Evolutionary conservation across 2,113 vertebrate genomes (phyloP).

Genomic region (Percopsis transmontana): DNA sequence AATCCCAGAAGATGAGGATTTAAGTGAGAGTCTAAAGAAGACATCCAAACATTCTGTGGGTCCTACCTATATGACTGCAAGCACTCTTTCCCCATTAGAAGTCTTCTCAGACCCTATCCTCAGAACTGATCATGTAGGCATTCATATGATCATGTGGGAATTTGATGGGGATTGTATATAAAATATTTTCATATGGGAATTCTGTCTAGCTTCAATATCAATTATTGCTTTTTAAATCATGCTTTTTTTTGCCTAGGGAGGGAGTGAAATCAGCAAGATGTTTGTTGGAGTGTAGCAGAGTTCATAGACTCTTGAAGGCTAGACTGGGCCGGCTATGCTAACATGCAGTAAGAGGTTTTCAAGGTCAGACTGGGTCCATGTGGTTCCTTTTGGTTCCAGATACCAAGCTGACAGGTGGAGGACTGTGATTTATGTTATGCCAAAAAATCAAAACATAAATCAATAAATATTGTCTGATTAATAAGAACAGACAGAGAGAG

Average conservation of each 20-base stretch:
- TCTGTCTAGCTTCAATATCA: background rate
- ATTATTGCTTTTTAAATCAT: background rate
- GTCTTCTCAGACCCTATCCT: background rate
- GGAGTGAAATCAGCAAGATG: background rate
- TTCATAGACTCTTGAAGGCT: slow-evolving; percentile 9
- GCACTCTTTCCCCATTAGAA: background rate
- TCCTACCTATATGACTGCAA: slow-evolving; percentile 4
- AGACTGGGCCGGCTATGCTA: slow-evolving; percentile 20
- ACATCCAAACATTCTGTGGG: slow-evolving; percentile 36
- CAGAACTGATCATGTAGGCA: background rate
- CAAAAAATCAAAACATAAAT: background rate
- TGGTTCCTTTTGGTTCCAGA: slow-evolving; percentile 89
- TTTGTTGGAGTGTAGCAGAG: background rate
- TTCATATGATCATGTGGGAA: background rate
- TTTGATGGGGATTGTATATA: too few species aligned
- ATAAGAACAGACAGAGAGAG: too few species aligned
- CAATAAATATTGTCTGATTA: too few species aligned
- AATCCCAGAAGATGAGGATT: slow-evolving; percentile 70
- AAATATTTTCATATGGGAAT: background rate
- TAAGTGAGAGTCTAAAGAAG: slow-evolving; percentile 53
- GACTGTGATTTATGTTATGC: slow-evolving; percentile 79
- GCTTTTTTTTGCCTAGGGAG: background rate
- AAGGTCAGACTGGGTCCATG: slow-evolving; percentile 64
- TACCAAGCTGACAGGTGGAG: slow-evolving; percentile 80
- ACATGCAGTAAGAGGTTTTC: slow-evolving; percentile 39